phyloP scores from a whole-genome alignment of 2,797 vertebrate genomes.

The Melanotaenia parkinsoni region DNA sequence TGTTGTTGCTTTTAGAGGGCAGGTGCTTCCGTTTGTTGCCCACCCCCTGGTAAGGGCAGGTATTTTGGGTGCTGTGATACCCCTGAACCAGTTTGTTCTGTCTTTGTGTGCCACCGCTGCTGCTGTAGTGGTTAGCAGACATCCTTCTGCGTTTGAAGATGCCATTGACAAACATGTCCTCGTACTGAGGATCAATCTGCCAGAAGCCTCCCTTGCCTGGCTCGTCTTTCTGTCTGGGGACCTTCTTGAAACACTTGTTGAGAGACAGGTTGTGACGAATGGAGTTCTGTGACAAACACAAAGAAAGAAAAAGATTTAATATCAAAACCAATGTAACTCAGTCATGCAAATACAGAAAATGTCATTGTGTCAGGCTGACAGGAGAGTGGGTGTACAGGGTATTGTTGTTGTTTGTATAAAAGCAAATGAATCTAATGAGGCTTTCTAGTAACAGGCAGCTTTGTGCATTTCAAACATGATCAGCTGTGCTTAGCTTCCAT shows the following conservation, averaged over 20 bases:
- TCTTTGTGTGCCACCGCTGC: conserved; percentile 58
- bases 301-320: conserved; percentile 20
- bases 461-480: conserved; percentile 82
- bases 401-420: conserved; percentile 79
- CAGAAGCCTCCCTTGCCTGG: conserved; percentile 89
- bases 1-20: conserved; percentile 68
- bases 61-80: conserved; percentile 65
- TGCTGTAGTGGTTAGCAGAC: conserved; percentile 82
- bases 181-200: conserved; percentile 88
- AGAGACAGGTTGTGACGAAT: conserved; percentile 90
- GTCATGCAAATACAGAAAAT: conserved; percentile 41
- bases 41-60: conserved; percentile 69
- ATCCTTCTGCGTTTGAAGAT: conserved; percentile 88
- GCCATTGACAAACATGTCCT: conserved; percentile 89
- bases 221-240: conserved; percentile 88
- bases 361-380: conserved; percentile 39
- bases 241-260: conserved; percentile 92
- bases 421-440: conserved; percentile 84
- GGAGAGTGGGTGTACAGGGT: conserved; percentile 41
- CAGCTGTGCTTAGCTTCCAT: conserved; percentile 81
- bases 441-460: conserved; percentile 82
- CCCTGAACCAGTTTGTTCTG: conserved; percentile 74
- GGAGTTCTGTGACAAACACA: conserved; percentile 81
- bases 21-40: conserved; percentile 74
- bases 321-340: conserved; percentile 36